Evolutionary conservation across 1,140 invertebrate genomes (phyloP).

Genomic region (Leptonema lineaticorne): DNA sequence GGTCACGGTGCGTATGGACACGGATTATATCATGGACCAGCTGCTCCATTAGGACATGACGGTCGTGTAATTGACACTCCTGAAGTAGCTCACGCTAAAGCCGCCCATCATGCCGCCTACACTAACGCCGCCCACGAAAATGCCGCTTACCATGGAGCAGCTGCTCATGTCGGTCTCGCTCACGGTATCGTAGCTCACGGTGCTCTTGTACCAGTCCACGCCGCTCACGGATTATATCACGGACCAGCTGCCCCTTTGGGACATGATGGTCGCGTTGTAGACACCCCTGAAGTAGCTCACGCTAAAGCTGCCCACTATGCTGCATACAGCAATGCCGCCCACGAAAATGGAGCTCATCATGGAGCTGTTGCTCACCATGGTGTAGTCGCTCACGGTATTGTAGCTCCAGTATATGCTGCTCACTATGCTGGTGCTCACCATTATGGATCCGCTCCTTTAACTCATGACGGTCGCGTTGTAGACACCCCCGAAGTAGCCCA

Average conservation of each 20-base stretch:
- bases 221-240: conserved; percentile 43
- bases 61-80: conserved; percentile 53
- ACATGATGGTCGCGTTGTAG: conserved; percentile 50
- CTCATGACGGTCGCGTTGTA: conserved; percentile 35
- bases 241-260: conserved; percentile 51
- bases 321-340: conserved; percentile 47
- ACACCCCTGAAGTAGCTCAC: conserved; percentile 42
- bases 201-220: conserved; percentile 48
- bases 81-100: conserved; percentile 54
- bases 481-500: conserved; percentile 38
- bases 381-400: not conserved
- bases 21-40: conserved; percentile 18
- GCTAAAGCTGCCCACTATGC: conserved; percentile 47
- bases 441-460: conserved; percentile 18
- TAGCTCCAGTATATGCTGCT: conserved; percentile 36
- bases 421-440: conserved; percentile 26
- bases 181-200: conserved; percentile 43
- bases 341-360: conserved; percentile 43
- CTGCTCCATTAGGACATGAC: conserved; percentile 42
- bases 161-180: conserved; percentile 13
- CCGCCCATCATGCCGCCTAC: conserved; percentile 49
- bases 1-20: conserved; percentile 31
- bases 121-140: conserved; percentile 19
- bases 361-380: conserved; percentile 4
- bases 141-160: conserved; percentile 21